Percentiles rank a stretch among this genome's conserved stretches.
Conservation (phyloP, 2,113 vertebrate species). For the Osmerus mordax region DNA sequence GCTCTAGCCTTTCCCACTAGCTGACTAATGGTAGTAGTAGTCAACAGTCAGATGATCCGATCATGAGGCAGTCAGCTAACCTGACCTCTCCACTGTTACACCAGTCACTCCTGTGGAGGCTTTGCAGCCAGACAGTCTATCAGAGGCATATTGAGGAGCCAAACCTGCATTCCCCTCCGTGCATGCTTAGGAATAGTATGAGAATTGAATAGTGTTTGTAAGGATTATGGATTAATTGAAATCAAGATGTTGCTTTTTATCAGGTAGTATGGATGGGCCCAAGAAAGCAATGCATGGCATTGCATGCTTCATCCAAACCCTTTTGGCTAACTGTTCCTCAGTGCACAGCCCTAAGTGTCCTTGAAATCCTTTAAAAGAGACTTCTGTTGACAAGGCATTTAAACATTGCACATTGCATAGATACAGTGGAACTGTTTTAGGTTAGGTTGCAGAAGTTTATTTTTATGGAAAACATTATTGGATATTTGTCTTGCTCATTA, state of each 20-base stretch:
- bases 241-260: neutral
- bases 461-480: too few relatives aligned
- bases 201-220: neutral
- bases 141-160: neutral
- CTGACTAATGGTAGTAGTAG: neutral
- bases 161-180: neutral
- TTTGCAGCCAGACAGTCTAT: neutral
- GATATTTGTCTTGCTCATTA: too few relatives aligned
- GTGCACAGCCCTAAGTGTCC: conserved; percentile 37
- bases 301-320: neutral
- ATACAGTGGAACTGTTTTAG: conserved; percentile 1
- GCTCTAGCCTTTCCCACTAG: fast-evolving
- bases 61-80: conserved; percentile 27
- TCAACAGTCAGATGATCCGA: neutral
- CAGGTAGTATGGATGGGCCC: neutral
- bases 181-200: neutral
- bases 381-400: conserved; percentile 1
- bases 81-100: conserved; percentile 21
- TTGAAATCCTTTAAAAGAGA: conserved; percentile 12
- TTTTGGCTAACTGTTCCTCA: neutral
- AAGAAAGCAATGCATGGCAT: neutral
- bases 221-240: neutral
- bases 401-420: conserved; percentile 1
- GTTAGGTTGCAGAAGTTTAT: too few relatives aligned
- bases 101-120: neutral